Conservation (phyloP, 2,113 vertebrate species). For the Anolis sagrei region DNA sequence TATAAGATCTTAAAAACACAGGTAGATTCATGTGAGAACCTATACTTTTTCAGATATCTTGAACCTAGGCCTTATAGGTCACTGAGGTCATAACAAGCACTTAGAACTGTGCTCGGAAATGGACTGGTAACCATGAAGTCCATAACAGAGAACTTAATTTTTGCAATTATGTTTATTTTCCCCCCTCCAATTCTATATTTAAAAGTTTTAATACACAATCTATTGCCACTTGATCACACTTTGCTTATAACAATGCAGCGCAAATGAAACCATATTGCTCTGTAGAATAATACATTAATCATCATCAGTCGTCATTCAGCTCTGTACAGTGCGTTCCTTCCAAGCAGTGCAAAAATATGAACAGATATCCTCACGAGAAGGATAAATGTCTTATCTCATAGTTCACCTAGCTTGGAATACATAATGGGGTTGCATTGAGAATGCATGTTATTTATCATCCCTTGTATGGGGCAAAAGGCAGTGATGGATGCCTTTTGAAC, state of each 20-base stretch:
- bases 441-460: conserved; percentile 69
- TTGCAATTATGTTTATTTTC: conserved; percentile 49
- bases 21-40: no score
- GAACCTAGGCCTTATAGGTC: no score
- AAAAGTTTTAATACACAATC: conserved; percentile 39
- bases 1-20: no score
- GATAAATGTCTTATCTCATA: conserved; percentile 71
- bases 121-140: neutral
- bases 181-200: conserved; percentile 59
- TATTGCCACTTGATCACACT: conserved; percentile 66
- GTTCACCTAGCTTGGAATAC: conserved; percentile 72
- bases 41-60: no score
- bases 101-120: no score
- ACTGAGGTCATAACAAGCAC: no score
- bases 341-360: conserved; percentile 61
- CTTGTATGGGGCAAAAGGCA: conserved; percentile 63
- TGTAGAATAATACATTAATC: conserved; percentile 76
- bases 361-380: conserved; percentile 66
- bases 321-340: conserved; percentile 49
- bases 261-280: conserved; percentile 67
- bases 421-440: conserved; percentile 60
- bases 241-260: conserved; percentile 65
- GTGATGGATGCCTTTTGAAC: conserved; percentile 57
- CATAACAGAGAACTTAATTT: conserved; percentile 46
- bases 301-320: conserved; percentile 75